Base-by-base conservation (phyloP, 1,140 invertebrate genomes). In the Chironomus tepperi region DNA sequence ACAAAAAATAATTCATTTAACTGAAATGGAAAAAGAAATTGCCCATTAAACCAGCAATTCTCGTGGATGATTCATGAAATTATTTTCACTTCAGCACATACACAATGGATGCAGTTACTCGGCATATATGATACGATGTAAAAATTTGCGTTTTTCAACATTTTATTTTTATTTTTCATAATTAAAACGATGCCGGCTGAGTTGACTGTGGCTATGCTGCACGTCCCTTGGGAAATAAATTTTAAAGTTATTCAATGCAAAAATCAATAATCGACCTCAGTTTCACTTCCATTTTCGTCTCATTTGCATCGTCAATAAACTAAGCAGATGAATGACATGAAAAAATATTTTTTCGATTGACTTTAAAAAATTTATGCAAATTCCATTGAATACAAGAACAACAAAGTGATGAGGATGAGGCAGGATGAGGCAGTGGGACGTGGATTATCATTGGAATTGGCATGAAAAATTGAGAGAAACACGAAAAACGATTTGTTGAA, bases 401-500 rank as follows among this genome's bases (percentile, higher is more conserved):
- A 47, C 43, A 47, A 47, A 47, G 43, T 15, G 15, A 47, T 47
- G 9, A 9, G n/a, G n/a, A n/a, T n/a, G 24, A 34, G 24, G 5
- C 5, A 34, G 24, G 24, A 34, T 34, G 24, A 34, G 24, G 24
- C 24, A 34, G 24, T 34, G 24, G 24, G 24, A 34, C 24, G 24
- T 34, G 24, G 12, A 57, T 12, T 15, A 57, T 12, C 10, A 57
- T 12, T n/a, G 19, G 18, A 70, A 70, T 70, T 70, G 24, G 24
- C 24, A 34, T 34, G 5, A 34, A 18, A 70, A 70, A 70, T 70
- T 70, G 65, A 70, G 18, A 15, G 16, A 21, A 70, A 70, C 65
- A 70, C 65, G 65, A 70, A 70, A 70, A 70, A 70, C 65, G 65
- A 70, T 70, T 70, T 70, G 65, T 70, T 70, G 65, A 70, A 70